Conservation (phyloP, 2,797 vertebrate genomes). For the Cephalopachus bancanus region DNA sequence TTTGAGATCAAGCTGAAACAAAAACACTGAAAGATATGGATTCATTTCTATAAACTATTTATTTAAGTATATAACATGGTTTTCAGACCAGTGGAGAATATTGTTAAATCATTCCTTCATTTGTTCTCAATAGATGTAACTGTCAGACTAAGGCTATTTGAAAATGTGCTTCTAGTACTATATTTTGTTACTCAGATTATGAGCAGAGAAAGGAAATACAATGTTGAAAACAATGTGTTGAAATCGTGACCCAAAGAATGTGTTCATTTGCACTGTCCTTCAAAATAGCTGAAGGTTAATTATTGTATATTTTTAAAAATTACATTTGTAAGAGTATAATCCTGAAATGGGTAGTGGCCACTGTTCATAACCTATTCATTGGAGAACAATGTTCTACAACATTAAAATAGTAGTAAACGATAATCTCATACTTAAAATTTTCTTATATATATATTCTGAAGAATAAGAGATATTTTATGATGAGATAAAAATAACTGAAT, state of each 20-base stretch:
- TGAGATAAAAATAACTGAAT: conserved; percentile 85
- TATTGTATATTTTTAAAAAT: conserved; percentile 88
- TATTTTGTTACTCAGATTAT: conserved; percentile 87
- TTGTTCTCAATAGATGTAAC: conserved; percentile 80
- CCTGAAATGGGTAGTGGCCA: conserved; percentile 86
- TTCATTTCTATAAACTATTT: conserved; percentile 87
- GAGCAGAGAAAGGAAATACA: conserved; percentile 78
- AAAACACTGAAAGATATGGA: conserved; percentile 74
- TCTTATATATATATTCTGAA: conserved; percentile 80
- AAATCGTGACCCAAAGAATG: conserved; percentile 91
- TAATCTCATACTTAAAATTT: conserved; percentile 80
- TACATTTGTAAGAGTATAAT: conserved; percentile 81
- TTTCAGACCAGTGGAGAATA: conserved; percentile 82
- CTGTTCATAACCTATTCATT: conserved; percentile 80
- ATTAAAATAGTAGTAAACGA: conserved; percentile 74
- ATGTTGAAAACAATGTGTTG: conserved; percentile 82
- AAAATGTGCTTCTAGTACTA: conserved; percentile 82
- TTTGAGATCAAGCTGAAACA: conserved; percentile 68
- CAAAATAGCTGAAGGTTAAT: conserved; percentile 86
- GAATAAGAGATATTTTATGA: conserved; percentile 87
- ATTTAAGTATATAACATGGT: conserved; percentile 87
- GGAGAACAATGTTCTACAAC: conserved; percentile 82
- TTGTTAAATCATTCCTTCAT: conserved; percentile 81
- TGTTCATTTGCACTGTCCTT: conserved; percentile 92
- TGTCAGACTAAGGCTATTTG: conserved; percentile 79